Base-by-base conservation (phyloP, 2,888 invertebrate genomes). In the Tholera decimalis region DNA sequence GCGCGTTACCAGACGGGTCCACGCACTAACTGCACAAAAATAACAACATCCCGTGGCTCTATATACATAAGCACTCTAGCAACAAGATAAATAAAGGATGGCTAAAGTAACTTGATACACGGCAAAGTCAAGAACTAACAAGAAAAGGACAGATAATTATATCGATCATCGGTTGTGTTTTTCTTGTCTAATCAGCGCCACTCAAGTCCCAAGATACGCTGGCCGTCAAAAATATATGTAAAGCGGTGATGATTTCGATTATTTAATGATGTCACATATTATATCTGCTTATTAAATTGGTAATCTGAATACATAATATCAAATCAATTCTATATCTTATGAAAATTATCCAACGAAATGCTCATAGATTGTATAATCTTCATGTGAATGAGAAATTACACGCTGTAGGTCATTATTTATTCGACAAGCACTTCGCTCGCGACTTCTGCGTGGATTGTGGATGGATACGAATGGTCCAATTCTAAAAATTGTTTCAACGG, bases 11-110 rank as follows among this genome's bases (percentile, higher is more conserved):
- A 20, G 28, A 3, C 26, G 18, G 33, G 22, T 47, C 33, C 55
- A 28, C 58, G 41, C 47, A 39, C 26, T 11, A 44, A 76, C 72
- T 74, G 55, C 22, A 49, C 22, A 41, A 37, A 65, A 41, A 64
- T 8, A 35, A 20, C n/a, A 37, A 28, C 33, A 35, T 49, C 28
- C 24, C 30, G 26, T 57, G 22, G 30, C 30, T 46, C 33, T 41
- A 20, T 47, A 50, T 37, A 53, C n/a, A 15, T 44, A 47, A 22
- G n/a, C 47, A 49, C 13, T 6, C 18, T 30, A 51, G 13, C 33
- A 37, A n/a, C 9, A 49, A 59, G 49, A 66, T 73, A 71, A 65
- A 71, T 43, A 73, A 50, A 51, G 13, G 0, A 13, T 41, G 18
- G 0, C 66, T 22, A 65, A n/a, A 18, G 15, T 57, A 65, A n/a